Conservation (phyloP, 1,140 invertebrate genomes). For the Macrosteles quadrilineatus region DNA sequence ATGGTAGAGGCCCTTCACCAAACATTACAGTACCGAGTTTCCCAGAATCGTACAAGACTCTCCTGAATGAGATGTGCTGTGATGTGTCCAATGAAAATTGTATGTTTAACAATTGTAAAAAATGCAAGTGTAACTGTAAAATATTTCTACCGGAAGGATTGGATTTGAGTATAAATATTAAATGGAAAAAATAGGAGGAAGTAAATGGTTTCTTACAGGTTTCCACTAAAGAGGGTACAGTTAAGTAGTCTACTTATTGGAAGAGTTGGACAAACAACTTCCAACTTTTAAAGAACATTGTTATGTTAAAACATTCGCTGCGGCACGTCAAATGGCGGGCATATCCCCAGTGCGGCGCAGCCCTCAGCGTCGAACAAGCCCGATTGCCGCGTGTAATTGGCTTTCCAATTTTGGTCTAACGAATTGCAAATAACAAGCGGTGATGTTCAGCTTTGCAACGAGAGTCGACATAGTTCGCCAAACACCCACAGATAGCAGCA, state of each 20-base stretch:
- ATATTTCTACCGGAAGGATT: not conserved
- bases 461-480: too few relatives aligned
- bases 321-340: too few relatives aligned
- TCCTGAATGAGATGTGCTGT: not conserved
- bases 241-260: not conserved
- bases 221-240: not conserved
- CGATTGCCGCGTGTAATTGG: too few relatives aligned
- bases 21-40: too few relatives aligned
- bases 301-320: not conserved
- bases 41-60: not conserved
- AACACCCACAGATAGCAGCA: too few relatives aligned
- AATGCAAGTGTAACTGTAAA: not conserved
- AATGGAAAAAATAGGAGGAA: not conserved
- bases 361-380: too few relatives aligned
- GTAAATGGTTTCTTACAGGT: conserved; percentile 7
- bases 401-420: too few relatives aligned
- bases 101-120: not conserved
- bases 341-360: too few relatives aligned
- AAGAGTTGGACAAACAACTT: not conserved
- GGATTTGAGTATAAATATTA: not conserved
- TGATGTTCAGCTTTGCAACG: too few relatives aligned
- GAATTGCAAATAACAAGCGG: too few relatives aligned
- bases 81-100: not conserved
- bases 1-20: too few relatives aligned
- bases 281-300: not conserved